Base-by-base conservation (phyloP, 2,113 vertebrate genomes). In the Thermophis baileyi region DNA sequence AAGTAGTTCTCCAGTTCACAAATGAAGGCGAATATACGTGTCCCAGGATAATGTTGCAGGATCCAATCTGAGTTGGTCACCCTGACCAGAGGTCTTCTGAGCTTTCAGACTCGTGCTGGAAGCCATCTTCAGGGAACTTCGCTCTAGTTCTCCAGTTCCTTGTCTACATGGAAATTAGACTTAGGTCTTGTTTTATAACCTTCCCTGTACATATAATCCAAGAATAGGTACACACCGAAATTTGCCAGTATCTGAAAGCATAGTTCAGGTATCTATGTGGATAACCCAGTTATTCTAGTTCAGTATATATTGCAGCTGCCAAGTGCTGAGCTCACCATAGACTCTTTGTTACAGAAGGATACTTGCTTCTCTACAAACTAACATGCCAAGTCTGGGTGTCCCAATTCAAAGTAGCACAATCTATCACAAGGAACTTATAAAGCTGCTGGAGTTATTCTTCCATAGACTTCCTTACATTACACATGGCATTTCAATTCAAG, bases 401-500 rank as follows among this genome's bases (percentile, higher is more conserved):
- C 27, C 35, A 49, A 44, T 63, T 24, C 6, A 50, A 89, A 35
- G 46, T 53, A 40, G 24, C 24, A 87, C 86, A 85, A 87, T 90
- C 85, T 86, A 87, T 86, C 53, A 24, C 16, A 90, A 94, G 91
- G 22, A 91, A 50, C 40, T 53, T 40, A 50, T 91, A 25, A 22
- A 69, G 4, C 47, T 88, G 8, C 0, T 0, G 85, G 81, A 87
- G 81, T 69, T 27, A 87, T 10, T 63, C 12, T 86, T 47, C 3
- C 30, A 47, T 22, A 44, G 35, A 91, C 27, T 91, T 91, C 51
- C 35, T 35, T 69, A 60, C 91, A 89, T 55, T 91, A 91, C 54
- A 50, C 49, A 93, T 93, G 69, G 60, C 46, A 74, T 9, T 89
- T 88, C 2, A 88, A 90, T 35, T 35, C 50, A 85, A 94, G 91